Conservation (phyloP, 2,113 vertebrate genomes). For the Tinamus guttatus region DNA sequence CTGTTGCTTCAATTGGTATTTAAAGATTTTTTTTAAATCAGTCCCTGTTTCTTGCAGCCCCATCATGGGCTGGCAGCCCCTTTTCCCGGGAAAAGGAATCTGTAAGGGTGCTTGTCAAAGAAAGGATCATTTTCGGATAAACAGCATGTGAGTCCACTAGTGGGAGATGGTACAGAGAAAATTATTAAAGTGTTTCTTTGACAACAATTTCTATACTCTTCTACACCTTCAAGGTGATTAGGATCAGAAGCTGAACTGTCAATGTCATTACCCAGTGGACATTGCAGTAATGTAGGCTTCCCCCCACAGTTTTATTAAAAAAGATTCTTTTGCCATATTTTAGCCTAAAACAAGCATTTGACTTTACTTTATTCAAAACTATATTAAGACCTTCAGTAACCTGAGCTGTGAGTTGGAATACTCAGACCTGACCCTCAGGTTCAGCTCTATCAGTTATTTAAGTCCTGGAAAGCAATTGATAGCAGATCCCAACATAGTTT, state of each 20-base stretch:
- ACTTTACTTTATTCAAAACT: neutral
- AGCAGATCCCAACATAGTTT: neutral
- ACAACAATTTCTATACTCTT: neutral
- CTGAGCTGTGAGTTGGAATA: neutral
- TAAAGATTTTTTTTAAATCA: neutral
- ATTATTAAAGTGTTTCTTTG: neutral
- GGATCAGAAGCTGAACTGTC: neutral
- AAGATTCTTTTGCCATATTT: neutral
- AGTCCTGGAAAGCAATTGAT: neutral
- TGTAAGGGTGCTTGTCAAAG: no score
- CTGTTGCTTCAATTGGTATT: neutral
- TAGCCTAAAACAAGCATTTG: neutral
- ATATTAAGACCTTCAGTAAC: neutral
- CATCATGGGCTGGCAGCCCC: neutral
- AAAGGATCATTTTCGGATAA: neutral
- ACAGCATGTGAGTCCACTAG: neutral
- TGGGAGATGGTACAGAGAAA: neutral
- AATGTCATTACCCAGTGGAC: neutral
- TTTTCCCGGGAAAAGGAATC: no score
- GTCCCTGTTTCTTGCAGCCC: neutral
- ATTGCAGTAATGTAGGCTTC: neutral
- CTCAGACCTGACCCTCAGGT: neutral
- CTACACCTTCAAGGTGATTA: neutral
- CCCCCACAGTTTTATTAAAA: neutral
- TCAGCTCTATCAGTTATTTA: neutral